Evolutionary conservation across 2,113 vertebrate species (phyloP).

Genomic region (Laterallus jamaicensis): DNA sequence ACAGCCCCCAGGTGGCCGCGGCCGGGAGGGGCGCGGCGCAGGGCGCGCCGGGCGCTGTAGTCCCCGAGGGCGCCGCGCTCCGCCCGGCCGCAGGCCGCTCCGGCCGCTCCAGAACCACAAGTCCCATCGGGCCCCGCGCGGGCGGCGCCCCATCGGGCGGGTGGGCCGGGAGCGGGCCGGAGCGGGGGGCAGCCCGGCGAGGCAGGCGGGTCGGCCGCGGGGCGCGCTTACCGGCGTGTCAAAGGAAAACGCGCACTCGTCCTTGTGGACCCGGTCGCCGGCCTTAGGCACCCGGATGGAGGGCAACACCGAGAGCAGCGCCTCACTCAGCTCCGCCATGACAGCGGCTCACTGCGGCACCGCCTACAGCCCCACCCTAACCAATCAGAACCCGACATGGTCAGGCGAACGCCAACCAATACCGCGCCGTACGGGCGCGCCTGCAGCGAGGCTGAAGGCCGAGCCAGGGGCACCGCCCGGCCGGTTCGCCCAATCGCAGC

Average conservation of each 20-base stretch:
- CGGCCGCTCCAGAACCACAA: too few species aligned
- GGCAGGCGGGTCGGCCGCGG: neutral
- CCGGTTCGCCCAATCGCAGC: neutral
- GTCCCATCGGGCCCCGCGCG: constrained; percentile 25
- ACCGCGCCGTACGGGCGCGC: neutral
- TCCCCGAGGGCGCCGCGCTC: neutral
- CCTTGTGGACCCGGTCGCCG: constrained; percentile 97
- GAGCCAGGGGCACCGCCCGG: too few species aligned
- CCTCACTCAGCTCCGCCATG: constrained; percentile 94
- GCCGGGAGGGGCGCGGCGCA: neutral
- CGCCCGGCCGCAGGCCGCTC: too few species aligned
- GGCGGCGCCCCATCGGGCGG: constrained; percentile 1
- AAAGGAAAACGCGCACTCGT: constrained; percentile 98
- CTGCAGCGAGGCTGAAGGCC: neutral
- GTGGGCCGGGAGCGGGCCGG: constrained; percentile 26
- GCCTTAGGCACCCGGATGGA: constrained; percentile 93
- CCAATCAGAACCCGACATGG: constrained; percentile 36
- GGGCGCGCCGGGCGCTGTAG: constrained; percentile 51
- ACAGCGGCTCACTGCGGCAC: constrained; percentile 71
- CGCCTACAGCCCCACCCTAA: constrained; percentile 16
- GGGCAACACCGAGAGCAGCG: constrained; percentile 93
- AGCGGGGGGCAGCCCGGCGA: neutral
- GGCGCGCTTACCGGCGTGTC: constrained; percentile 86
- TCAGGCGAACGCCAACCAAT: neutral
- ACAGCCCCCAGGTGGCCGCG: constrained; percentile 48